phyloP scores from a whole-genome alignment of 1,140 invertebrate genomes.

The Cydia fagiglandana region DNA sequence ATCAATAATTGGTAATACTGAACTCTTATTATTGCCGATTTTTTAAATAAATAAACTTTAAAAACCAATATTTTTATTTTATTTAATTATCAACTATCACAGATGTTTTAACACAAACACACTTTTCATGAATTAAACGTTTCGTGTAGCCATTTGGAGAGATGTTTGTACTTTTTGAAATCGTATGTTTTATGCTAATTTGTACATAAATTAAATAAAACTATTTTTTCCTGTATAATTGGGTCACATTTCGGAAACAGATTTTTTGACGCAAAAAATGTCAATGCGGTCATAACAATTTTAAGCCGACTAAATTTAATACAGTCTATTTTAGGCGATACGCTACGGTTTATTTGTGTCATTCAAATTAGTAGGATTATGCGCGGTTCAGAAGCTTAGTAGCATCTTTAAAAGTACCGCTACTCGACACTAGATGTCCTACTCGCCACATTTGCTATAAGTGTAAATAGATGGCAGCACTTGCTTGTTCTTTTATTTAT shows the following conservation, averaged over 20 bases:
- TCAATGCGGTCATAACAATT: slow-evolving; percentile 49
- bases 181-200: slow-evolving; percentile 12
- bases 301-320: slow-evolving; percentile 40
- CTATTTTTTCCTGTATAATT: background rate
- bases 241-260: slow-evolving; percentile 55
- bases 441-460: slow-evolving; percentile 36
- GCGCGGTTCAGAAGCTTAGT: slow-evolving; percentile 36
- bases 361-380: slow-evolving; percentile 49
- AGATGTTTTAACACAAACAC: slow-evolving; percentile 28
- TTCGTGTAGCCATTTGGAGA: background rate
- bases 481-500: too few species aligned
- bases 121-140: slow-evolving; percentile 24
- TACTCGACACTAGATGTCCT: slow-evolving; percentile 33
- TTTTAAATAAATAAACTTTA: background rate
- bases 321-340: background rate
- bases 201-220: slow-evolving; percentile 3
- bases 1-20: background rate
- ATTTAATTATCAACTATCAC: slow-evolving; percentile 25
- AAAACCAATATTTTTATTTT: background rate
- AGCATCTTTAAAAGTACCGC: background rate
- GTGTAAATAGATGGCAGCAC: slow-evolving; percentile 36
- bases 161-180: slow-evolving; percentile 16
- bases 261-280: slow-evolving; percentile 44
- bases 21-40: slow-evolving; percentile 21
- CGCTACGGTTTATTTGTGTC: background rate